Evolutionary conservation across 2,113 vertebrate species (phyloP), one percentile per base, ranked within the genome.

Genomic region (Ailurus styani): DNA sequence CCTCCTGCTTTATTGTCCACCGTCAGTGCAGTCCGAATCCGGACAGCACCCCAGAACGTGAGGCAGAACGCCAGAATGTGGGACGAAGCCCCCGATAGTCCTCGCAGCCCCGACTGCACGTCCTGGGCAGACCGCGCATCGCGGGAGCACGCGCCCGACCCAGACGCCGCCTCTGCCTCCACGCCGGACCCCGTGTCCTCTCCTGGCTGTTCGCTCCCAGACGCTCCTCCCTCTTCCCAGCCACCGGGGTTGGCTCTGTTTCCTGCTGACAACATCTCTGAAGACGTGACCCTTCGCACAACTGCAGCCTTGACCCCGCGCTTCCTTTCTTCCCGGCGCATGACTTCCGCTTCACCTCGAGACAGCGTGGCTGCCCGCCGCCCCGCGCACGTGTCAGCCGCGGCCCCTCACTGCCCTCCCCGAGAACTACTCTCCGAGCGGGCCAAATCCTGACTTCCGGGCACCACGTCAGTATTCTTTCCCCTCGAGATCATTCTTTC

Each of bases 21-120:
- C 17, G 3, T 5, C 5, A n/a, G 1, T 3, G 3, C 7, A 11
- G 13, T 7, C 34, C 42, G 31, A 2, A 27, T 4, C 25, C 0
- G 3, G 75, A 40, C 1, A 8, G 8, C 31, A 54, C 23, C 40
- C 55, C 15, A 29, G 0, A 31, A 5, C 0, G 17, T 3, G 2
- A 3, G 37, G 17, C 14, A 34, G 7, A 60, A 40, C 0, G 15
- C 11, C 81, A 45, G 81, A 60, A 12, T 34, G 29, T 0, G 34
- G 7, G 31, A 7, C 14, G 1, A 9, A 1, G 14, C 31, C 11
- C 27, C 45, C 45, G 2, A 10, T 31, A 3, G 40, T 6, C 31
- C 9, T 2, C 1, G 17, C 40, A 7, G 12, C 18, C 17, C 31
- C 4, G 1, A 0, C 5, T 13, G 29, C 12, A 8, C 21, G 40